Conservation (phyloP, 2,113 vertebrate species). For the Mirza zaza region DNA sequence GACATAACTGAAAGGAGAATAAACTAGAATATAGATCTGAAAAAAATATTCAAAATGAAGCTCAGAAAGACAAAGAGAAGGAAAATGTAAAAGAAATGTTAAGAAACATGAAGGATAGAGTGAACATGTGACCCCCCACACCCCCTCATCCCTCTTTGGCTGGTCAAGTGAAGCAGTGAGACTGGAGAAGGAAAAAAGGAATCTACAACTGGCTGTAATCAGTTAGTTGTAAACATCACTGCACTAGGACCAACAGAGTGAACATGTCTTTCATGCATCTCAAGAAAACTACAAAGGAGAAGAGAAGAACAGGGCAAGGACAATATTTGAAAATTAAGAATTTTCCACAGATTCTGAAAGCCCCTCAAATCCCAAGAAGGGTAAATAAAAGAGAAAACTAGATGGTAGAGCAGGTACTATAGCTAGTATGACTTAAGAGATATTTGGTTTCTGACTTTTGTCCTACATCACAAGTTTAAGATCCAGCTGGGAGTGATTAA, state of each 20-base stretch:
- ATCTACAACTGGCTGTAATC: too few relatives aligned
- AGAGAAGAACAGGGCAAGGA: background rate
- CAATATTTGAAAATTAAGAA: background rate
- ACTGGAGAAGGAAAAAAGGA: too few relatives aligned
- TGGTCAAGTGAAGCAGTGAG: too few relatives aligned
- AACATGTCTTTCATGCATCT: background rate
- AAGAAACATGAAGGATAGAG: background rate
- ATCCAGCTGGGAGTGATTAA: background rate
- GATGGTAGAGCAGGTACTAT: background rate
- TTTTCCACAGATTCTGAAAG: background rate
- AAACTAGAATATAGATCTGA: background rate
- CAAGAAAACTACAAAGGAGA: background rate
- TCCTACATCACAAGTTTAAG: background rate
- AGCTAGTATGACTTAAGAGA: background rate
- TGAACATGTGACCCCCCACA: background rate
- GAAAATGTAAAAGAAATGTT: background rate
- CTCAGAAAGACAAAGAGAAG: background rate
- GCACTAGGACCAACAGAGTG: background rate
- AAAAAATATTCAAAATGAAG: background rate
- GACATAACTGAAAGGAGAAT: background rate
- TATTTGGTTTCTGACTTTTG: background rate
- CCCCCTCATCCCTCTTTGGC: too few relatives aligned
- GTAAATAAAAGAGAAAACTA: background rate
- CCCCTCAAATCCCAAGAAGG: background rate
- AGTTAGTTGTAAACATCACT: too few relatives aligned